A percentile compares a stretch with the other conserved stretches of the same genome.
Conservation (phyloP, 2,797 vertebrate genomes). For the Clarias pachynema region DNA sequence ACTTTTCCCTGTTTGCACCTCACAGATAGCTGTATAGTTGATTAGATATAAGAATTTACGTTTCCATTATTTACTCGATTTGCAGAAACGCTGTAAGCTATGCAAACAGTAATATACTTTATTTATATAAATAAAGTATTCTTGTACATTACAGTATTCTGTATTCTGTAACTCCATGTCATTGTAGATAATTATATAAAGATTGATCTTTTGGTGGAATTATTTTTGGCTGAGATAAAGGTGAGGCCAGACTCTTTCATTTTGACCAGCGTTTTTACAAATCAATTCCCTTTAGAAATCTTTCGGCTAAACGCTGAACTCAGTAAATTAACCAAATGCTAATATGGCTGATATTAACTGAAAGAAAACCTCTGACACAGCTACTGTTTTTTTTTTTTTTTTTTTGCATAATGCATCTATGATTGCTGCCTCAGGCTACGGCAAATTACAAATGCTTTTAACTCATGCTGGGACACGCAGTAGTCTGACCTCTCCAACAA, state of each 20-base stretch:
- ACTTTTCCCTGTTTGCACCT: background rate
- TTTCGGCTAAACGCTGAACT: conserved; percentile 1
- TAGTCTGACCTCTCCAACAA: background rate
- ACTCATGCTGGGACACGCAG: background rate
- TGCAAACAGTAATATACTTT: background rate
- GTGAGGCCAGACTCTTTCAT: background rate
- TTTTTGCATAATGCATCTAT: conserved; percentile 22
- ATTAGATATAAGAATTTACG: background rate
- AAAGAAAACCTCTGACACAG: conserved; percentile 20
- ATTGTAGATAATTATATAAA: background rate
- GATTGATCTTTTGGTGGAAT: background rate
- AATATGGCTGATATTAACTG: conserved; percentile 5
- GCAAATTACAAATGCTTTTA: conserved; percentile 25
- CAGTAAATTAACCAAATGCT: conserved; percentile 21
- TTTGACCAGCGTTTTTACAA: background rate
- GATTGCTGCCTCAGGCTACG: conserved; percentile 17
- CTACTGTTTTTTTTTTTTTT: background rate
- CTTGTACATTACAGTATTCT: background rate
- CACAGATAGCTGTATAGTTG: background rate
- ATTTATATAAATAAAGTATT: background rate
- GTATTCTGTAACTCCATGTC: background rate
- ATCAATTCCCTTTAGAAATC: background rate
- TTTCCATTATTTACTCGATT: background rate
- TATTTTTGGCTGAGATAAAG: background rate
- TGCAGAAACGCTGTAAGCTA: background rate